These are phyloP conservation scores for Nudaria mundana DNA, from an alignment of 2,888 invertebrate species.

Conservation along the genomic window DNA sequence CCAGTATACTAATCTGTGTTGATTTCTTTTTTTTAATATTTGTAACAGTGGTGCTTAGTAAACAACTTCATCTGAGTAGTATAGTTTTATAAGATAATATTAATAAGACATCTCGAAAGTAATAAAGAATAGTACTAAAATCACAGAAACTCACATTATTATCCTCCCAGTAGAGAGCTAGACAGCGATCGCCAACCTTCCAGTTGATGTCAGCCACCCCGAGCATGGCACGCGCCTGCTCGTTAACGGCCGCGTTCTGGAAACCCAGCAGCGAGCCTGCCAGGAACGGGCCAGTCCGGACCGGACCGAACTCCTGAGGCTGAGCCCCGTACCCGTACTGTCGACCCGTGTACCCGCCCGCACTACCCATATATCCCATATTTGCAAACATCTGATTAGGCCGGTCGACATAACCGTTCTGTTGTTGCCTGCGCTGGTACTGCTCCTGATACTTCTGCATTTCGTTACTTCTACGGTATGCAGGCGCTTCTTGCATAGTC, in stretches of 20 bases:
- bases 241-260: conserved; percentile 76
- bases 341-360: conserved; percentile 19
- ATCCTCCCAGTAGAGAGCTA: conserved; percentile 97
- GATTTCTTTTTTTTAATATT: no score
- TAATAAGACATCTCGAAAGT: background rate
- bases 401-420: conserved; percentile 64
- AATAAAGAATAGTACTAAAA: background rate
- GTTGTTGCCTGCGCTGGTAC: conserved; percentile 46
- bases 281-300: conserved; percentile 62
- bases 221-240: conserved; percentile 76
- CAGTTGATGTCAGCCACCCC: conserved; percentile 82
- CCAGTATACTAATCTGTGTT: no score
- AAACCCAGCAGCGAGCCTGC: conserved; percentile 71
- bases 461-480: conserved; percentile 49
- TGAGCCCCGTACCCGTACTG: conserved; percentile 51
- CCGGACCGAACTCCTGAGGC: conserved; percentile 47
- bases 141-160: conserved; percentile 88
- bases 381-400: conserved; percentile 34
- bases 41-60: no score
- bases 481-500: conserved; percentile 48
- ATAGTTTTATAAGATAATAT: no score
- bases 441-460: conserved; percentile 59
- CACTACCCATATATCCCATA: conserved; percentile 24
- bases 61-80: no score
- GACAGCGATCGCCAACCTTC: conserved; percentile 90